Conservation (phyloP, 2,113 vertebrate genomes). For the Tapirus terrestris region DNA sequence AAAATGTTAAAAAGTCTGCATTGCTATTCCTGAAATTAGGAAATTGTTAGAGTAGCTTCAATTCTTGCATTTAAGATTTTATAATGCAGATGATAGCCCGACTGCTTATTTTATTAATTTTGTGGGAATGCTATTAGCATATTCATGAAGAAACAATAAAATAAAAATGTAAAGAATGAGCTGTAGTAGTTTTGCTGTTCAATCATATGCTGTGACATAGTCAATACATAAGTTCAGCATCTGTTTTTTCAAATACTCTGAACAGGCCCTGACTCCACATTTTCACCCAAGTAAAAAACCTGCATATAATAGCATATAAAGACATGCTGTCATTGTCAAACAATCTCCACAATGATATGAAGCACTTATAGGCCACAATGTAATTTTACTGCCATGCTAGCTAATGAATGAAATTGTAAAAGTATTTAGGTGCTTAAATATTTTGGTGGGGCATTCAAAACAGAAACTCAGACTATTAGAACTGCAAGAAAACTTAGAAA, state of each 20-base stretch:
- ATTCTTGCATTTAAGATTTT: neutral
- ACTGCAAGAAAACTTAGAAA: neutral
- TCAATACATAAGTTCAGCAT: neutral
- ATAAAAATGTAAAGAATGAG: constrained; percentile 25
- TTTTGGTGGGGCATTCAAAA: neutral
- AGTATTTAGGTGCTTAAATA: neutral
- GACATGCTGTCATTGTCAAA: neutral
- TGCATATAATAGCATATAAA: neutral
- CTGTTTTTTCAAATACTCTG: neutral
- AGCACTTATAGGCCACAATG: neutral
- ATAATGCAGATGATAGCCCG: neutral
- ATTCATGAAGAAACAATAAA: constrained; percentile 37
- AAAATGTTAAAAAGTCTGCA: constrained; percentile 11
- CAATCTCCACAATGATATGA: neutral
- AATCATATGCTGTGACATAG: neutral
- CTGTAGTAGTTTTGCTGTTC: neutral
- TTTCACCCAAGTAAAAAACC: neutral
- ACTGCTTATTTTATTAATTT: constrained; percentile 15
- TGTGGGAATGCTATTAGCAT: neutral
- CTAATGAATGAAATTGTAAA: neutral
- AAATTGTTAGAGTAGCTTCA: neutral
- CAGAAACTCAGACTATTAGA: neutral
- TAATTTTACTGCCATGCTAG: neutral
- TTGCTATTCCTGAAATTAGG: constrained; percentile 23
- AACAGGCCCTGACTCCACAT: neutral